Conservation (phyloP, 2,888 invertebrate genomes). For the Lasioglossum villosulum region DNA sequence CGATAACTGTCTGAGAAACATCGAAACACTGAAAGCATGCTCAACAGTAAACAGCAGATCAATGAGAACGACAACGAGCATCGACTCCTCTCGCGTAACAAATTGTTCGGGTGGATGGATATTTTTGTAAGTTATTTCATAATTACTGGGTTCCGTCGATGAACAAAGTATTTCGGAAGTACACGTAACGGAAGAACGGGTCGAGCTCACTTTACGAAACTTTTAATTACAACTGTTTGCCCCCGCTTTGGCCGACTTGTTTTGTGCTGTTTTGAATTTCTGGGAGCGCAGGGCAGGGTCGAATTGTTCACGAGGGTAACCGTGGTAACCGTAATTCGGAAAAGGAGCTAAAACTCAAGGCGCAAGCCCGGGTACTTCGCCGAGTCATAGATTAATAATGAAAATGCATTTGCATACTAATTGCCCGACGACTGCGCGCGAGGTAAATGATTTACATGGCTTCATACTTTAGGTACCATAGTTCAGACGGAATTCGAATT, state of each 20-base stretch:
- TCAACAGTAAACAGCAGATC: neutral
- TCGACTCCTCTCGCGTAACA: neutral
- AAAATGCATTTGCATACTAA: slow-evolving; percentile 61
- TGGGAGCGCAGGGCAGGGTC: neutral
- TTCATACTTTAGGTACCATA: slow-evolving; percentile 23
- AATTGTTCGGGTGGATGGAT: neutral
- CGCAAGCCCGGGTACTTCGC: slow-evolving; percentile 24
- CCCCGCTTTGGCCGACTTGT: neutral
- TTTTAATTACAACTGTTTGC: slow-evolving; percentile 15
- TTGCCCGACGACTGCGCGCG: slow-evolving; percentile 35
- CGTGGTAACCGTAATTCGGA: slow-evolving; percentile 7
- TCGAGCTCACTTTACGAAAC: neutral
- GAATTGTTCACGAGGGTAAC: neutral
- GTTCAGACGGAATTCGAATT: slow-evolving; percentile 50
- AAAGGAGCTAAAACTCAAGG: slow-evolving; percentile 35
- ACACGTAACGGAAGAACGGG: neutral
- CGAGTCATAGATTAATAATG: slow-evolving; percentile 51
- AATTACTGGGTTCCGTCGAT: neutral
- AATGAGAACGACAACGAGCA: neutral
- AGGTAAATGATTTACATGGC: slow-evolving; percentile 52
- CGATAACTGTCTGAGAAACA: neutral
- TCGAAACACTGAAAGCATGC: neutral
- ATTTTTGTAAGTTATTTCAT: neutral
- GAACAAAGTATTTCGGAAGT: neutral
- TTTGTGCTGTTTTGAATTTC: slow-evolving; percentile 19